A percentile compares a stretch with the other conserved stretches of the same genome.
phyloP scores from a whole-genome alignment of 1,140 invertebrate species.

The Plodia interpunctella region DNA sequence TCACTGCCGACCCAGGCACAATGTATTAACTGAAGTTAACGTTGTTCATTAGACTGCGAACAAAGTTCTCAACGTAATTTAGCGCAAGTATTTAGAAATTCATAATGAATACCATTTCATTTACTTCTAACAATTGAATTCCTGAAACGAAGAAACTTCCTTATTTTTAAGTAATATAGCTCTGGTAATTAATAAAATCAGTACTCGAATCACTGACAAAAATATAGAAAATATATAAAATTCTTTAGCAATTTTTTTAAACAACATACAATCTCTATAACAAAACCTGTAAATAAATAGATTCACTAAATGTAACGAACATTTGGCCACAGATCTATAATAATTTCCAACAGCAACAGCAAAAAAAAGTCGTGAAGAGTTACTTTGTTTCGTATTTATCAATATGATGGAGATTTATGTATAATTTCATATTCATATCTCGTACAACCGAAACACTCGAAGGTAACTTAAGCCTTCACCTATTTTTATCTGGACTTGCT shows the following conservation, averaged over 20 bases:
- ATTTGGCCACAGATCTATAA: no score
- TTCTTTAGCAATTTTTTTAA: no score
- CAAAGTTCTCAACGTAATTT: conserved; percentile 30
- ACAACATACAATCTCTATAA: no score
- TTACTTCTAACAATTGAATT: not conserved
- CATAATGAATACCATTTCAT: conserved; percentile 1
- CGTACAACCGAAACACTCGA: conserved; percentile 19
- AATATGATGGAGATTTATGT: conserved; percentile 19
- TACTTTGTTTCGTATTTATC: no score
- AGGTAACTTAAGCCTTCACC: conserved; percentile 17
- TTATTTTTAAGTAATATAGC: no score
- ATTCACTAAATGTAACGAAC: no score
- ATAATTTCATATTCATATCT: conserved; percentile 13
- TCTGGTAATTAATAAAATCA: no score
- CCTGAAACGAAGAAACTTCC: not conserved
- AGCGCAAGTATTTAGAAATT: conserved; percentile 10
- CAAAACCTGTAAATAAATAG: no score
- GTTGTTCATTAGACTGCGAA: conserved; percentile 30
- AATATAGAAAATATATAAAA: no score
- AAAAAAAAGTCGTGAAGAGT: no score
- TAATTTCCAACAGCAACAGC: no score
- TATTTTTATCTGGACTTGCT: conserved; percentile 20
- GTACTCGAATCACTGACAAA: no score
- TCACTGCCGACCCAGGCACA: conserved; percentile 18
- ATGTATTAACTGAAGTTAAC: conserved; percentile 32